phyloP scores from a whole-genome alignment of 53 echinoderm and acorn worm genomes.

The Hippasteria phrygiana region DNA sequence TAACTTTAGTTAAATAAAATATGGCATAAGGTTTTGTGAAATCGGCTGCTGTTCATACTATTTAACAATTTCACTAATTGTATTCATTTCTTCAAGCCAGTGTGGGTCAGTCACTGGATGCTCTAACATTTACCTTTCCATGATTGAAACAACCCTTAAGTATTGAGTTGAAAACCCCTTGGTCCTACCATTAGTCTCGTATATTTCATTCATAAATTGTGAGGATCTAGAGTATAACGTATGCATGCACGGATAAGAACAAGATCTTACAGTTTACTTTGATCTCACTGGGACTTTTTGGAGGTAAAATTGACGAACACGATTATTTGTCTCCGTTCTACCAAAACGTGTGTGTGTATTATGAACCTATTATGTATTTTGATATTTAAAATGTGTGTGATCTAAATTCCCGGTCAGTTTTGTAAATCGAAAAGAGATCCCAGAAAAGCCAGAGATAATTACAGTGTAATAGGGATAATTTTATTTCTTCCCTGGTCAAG shows the following conservation, averaged over 20 bases:
- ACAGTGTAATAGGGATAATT: too few species aligned
- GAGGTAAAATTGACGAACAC: not conserved
- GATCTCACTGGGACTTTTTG: not conserved
- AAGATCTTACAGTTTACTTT: too few species aligned
- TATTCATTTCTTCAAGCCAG: too few species aligned
- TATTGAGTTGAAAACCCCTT: not conserved
- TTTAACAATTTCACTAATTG: too few species aligned
- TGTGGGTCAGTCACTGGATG: too few species aligned
- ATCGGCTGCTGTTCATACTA: too few species aligned
- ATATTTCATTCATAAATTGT: not conserved
- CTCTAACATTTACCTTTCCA: too few species aligned
- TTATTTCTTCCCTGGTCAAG: too few species aligned
- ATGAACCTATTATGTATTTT: not conserved
- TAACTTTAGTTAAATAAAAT: too few species aligned
- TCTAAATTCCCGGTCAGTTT: not conserved
- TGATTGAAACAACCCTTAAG: too few species aligned
- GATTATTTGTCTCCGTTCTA: not conserved
- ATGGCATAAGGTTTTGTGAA: too few species aligned
- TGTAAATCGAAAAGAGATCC: not conserved
- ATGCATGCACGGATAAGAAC: too few species aligned
- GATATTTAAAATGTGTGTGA: slow-evolving; percentile 47
- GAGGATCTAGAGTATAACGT: not conserved
- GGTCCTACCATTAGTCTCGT: not conserved
- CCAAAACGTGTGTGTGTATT: slow-evolving; percentile 35
- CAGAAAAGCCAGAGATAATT: not conserved